These are phyloP conservation scores for Hydrotaea diabolus DNA, from an alignment of 2,888 invertebrate genomes.

Conservation along the genomic window DNA sequence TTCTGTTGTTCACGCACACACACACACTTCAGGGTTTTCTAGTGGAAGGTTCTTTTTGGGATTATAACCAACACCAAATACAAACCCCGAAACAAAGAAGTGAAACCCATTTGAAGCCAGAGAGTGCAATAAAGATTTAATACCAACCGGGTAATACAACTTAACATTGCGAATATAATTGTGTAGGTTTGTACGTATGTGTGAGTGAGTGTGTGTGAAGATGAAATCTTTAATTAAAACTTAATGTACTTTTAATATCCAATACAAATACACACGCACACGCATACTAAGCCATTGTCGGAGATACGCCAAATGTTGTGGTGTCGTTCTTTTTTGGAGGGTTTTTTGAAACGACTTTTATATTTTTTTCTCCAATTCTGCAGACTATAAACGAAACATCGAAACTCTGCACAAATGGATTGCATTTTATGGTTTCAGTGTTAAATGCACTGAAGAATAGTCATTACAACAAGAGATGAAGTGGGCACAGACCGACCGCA, in stretches of 20 bases:
- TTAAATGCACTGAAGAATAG: slow-evolving; percentile 49
- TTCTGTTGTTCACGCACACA: too few relatives aligned
- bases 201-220: slow-evolving; percentile 6
- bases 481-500: too few relatives aligned
- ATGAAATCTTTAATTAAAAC: slow-evolving; percentile 66
- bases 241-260: slow-evolving; percentile 64
- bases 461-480: neutral
- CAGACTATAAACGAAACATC: slow-evolving; percentile 35
- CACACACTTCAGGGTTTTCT: slow-evolving; percentile 22
- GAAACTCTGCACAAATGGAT: slow-evolving; percentile 48
- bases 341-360: slow-evolving; percentile 48
- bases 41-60: neutral
- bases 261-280: slow-evolving; percentile 19
- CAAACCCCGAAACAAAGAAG: slow-evolving; percentile 36
- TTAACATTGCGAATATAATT: slow-evolving; percentile 39
- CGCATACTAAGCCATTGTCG: neutral
- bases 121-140: slow-evolving; percentile 63
- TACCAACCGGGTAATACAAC: slow-evolving; percentile 46
- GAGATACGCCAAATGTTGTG: slow-evolving; percentile 3
- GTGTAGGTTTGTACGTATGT: neutral
- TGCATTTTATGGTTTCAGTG: slow-evolving; percentile 65
- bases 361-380: slow-evolving; percentile 33
- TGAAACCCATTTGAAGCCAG: slow-evolving; percentile 17
- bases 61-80: slow-evolving; percentile 39
- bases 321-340: slow-evolving; percentile 25